Evolutionary conservation across 2,797 vertebrate genomes (phyloP).

Genomic region (Melanotaenia parkinsoni): DNA sequence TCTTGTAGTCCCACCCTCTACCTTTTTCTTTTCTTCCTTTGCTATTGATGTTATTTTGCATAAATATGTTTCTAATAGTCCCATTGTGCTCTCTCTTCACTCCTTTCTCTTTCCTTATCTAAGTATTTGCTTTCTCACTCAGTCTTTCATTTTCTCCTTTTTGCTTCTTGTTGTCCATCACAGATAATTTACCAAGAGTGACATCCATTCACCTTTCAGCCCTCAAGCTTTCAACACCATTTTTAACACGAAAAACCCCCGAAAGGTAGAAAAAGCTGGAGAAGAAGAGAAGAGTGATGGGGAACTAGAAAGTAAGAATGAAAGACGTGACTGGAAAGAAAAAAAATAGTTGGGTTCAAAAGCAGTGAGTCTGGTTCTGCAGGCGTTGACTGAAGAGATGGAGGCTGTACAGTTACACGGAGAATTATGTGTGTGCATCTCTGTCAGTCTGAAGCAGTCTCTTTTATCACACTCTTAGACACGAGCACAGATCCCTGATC

Average conservation of each 20-base stretch:
- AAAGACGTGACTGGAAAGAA: conserved; percentile 33
- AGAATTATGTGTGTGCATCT: conserved; percentile 23
- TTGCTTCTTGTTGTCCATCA: conserved; percentile 67
- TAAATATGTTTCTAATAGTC: conserved; percentile 18
- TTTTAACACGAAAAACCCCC: conserved; percentile 53
- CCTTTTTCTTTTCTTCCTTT: background rate
- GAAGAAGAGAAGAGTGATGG: conserved; percentile 13
- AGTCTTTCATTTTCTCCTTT: conserved; percentile 29
- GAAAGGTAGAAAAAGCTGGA: conserved; percentile 39
- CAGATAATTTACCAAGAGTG: conserved; percentile 68
- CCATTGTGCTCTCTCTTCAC: conserved; percentile 11
- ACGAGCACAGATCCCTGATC: conserved; percentile 24
- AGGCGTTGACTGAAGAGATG: conserved; percentile 24
- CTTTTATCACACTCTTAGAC: conserved; percentile 33
- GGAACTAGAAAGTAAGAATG: conserved; percentile 25
- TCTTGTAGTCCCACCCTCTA: background rate
- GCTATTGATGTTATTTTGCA: background rate
- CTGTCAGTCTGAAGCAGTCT: conserved; percentile 16
- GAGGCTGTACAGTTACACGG: conserved; percentile 7
- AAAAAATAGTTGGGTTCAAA: conserved; percentile 45
- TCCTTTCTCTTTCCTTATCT: conserved; percentile 19
- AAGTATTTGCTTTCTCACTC: conserved; percentile 18
- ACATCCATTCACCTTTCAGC: conserved; percentile 61
- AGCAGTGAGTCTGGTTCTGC: conserved; percentile 46
- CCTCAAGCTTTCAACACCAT: conserved; percentile 59